phyloP scores from a whole-genome alignment of 2,888 invertebrate genomes.

The Siphonodentalium dalli region DNA sequence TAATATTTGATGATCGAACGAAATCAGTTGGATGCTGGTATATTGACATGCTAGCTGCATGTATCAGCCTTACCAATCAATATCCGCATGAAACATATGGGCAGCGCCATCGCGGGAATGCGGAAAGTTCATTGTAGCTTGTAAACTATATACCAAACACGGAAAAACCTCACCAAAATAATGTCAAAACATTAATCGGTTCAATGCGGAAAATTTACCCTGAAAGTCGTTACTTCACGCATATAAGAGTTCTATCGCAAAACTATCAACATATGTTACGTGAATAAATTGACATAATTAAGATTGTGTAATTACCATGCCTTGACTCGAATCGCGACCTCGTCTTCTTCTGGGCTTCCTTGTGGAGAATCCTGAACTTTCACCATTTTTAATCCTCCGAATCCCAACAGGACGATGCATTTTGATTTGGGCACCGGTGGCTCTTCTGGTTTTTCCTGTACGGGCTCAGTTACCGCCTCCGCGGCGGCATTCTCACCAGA shows the following conservation, averaged over 20 bases:
- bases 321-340: constrained; percentile 83
- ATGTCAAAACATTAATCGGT: too few relatives aligned
- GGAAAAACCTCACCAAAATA: too few relatives aligned
- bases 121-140: too few relatives aligned
- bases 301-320: constrained; percentile 81
- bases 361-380: constrained; percentile 84
- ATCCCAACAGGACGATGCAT: constrained; percentile 83
- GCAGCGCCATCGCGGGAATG: too few relatives aligned
- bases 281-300: constrained; percentile 18
- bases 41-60: too few relatives aligned
- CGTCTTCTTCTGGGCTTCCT: constrained; percentile 69
- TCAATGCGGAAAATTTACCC: too few relatives aligned
- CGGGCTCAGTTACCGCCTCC: constrained; percentile 22
- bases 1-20: too few relatives aligned
- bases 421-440: constrained; percentile 78
- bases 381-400: constrained; percentile 85
- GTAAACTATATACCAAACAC: too few relatives aligned
- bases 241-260: too few relatives aligned
- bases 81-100: too few relatives aligned
- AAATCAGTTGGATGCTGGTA: too few relatives aligned
- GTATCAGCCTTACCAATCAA: too few relatives aligned
- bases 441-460: constrained; percentile 66
- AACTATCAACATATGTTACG: neutral
- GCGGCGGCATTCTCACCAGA: constrained; percentile 15
- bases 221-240: neutral